Base-by-base conservation (phyloP, 2,888 invertebrate species). In the Dryobotodes eremita region DNA sequence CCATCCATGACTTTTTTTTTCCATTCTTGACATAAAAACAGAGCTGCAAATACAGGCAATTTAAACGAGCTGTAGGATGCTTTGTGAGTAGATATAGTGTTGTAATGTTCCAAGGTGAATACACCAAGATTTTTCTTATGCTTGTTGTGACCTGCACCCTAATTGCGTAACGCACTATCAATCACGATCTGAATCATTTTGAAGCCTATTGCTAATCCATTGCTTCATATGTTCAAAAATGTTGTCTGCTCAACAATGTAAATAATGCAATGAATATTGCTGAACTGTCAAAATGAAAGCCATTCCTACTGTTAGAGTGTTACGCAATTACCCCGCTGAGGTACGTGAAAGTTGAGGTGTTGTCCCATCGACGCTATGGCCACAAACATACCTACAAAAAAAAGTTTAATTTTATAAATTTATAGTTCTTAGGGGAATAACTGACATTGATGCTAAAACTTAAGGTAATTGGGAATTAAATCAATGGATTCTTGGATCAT, bases 11-110 rank as follows among this genome's bases (percentile, higher is more conserved):
- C n/a, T n/a, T n/a, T n/a, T n/a, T n/a, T 15, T 80, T 71, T 31
- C 71, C 71, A 74, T 84, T 69, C 50, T 73, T 80, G 8, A 84
- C 42, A 64, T n/a, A 84, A 50, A 65, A 55, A 48, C 2, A 84
- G 53, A 23, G 71, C 68, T 17, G 42, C 2, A n/a, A 50, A 50
- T 31, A 84, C 17, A 7, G 83, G 84, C 15, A 77, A 50, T 26
- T 48, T 61, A 31, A 71, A 71, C 2, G 76, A n/a, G 17, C 15
- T 20, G 59, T 75, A 78, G 0, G 36, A 17, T 1, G 64, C n/a
- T 15, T 83, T 83, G n/a, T 61, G 1, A 23, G 15, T 50, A 15
- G 53, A 55, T 15, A 78, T 74, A 20, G 15, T 17, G 23, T 69
- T 42, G 17, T 36, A 64, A 15, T 23, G 20, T 13, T 79, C 53